Evolutionary conservation across 2,113 vertebrate genomes (phyloP).

Genomic region (Eupsittula cactorum): DNA sequence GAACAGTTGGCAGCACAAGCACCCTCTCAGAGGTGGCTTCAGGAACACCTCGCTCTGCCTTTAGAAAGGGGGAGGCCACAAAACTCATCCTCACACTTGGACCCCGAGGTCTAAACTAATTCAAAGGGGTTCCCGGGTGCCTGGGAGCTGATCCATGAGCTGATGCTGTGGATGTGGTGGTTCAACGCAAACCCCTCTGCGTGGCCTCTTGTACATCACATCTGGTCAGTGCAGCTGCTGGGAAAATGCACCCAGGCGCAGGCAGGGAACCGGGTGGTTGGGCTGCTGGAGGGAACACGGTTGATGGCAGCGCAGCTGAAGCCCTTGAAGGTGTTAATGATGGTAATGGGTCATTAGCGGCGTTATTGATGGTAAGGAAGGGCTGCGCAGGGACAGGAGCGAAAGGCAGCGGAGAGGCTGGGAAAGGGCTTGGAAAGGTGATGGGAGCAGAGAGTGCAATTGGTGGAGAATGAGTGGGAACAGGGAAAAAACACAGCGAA

Average conservation of each 20-base stretch:
- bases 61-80: background rate
- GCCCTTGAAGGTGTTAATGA: background rate
- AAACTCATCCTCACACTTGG: rapidly evolving
- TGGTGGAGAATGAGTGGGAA: background rate
- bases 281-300: background rate
- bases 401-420: background rate
- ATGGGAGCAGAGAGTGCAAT: background rate
- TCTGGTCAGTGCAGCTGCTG: background rate
- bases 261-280: rapidly evolving
- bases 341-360: background rate
- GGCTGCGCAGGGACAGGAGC: background rate
- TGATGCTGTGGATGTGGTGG: rapidly evolving
- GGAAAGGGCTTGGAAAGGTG: background rate
- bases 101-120: background rate
- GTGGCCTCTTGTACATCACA: rapidly evolving
- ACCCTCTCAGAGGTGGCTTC: background rate
- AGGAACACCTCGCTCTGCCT: background rate
- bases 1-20: background rate
- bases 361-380: background rate
- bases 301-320: background rate
- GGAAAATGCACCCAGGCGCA: rapidly evolving
- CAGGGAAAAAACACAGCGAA: rapidly evolving
- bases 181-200: background rate
- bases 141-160: background rate
- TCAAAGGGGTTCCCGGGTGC: background rate